Evolutionary conservation across 2,888 invertebrate genomes (phyloP).

Genomic region (Bursaphelenchus okinawaensis): DNA sequence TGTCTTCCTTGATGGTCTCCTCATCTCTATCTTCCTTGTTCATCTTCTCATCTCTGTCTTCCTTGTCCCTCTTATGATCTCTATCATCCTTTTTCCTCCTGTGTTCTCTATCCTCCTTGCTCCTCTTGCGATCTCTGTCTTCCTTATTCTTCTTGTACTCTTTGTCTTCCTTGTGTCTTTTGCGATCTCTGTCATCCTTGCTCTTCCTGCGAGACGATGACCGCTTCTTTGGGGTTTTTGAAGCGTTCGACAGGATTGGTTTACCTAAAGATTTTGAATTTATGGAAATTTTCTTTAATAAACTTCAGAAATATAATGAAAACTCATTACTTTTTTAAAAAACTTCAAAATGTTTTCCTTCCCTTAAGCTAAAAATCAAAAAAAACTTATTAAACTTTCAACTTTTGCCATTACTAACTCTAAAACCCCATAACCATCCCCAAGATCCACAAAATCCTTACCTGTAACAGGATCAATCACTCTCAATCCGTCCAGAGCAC

Average conservation of each 20-base stretch:
- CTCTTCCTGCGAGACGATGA: background rate
- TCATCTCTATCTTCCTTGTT: conserved; percentile 8
- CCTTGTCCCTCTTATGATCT: no score
- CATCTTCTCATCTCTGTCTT: conserved; percentile 5
- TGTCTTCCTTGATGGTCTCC: no score
- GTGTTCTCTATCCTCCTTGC: conserved; percentile 9
- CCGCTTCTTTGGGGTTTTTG: no score
- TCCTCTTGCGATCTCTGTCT: conserved; percentile 1
- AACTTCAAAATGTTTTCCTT: background rate
- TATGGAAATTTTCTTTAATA: background rate
- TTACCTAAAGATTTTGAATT: background rate
- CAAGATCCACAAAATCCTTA: background rate
- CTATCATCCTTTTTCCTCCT: background rate
- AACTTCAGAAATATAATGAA: no score
- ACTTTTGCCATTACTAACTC: background rate
- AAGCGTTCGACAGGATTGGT: no score
- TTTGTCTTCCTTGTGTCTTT: conserved; percentile 5
- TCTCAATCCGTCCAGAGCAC: background rate
- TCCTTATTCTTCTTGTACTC: conserved; percentile 8
- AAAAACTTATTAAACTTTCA: background rate
- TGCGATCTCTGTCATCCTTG: conserved; percentile 9
- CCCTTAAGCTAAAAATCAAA: background rate
- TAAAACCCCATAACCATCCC: background rate
- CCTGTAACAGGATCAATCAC: background rate
- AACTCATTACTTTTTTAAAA: background rate